Base-by-base conservation (phyloP, 2,797 vertebrate genomes). In the Myripristis jacobus region DNA sequence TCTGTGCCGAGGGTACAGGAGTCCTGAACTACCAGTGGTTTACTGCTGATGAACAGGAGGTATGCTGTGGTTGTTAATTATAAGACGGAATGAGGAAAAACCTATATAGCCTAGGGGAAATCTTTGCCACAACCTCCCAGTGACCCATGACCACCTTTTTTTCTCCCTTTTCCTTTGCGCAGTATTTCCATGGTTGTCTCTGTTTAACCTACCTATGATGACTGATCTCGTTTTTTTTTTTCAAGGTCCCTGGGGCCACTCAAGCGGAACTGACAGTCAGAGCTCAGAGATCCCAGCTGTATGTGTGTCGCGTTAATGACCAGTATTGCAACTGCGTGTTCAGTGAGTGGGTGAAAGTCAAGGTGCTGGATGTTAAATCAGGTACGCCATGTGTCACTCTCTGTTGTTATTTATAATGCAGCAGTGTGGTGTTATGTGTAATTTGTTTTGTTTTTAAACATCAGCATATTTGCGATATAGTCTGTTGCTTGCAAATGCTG, bases 11-110 rank as follows among this genome's bases (percentile, higher is more conserved):
- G 75, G 93, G 95, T 10, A 79, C 54, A 11, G 87, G 89, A 0
- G 13, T 70, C 0, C 88, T 96, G 51, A 79, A 64, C 13, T 96
- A 95, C 90, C 96, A 96, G 88, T 97, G 96, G 96, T 96, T 96
- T 74, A 92, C 90, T 57, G 72, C 84, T 2, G 81, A 93, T 24
- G 44, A 76, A 1, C 60, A 73, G 1, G 92, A 94, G 93, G 96
- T 96, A 80, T 80, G 90, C n/a, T n/a, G n/a, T 77, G 41, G 31
- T 24, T 43, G 46, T 60, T 3, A 31, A 36, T 1, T 34, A 6
- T 18, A 12, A 48, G 3, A 13, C n/a, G 15, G 31, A 54, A 52
- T 13, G 3, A 27, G 22, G 19, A 9, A 31, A 3, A 29, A 29
- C 13, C 24, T 7, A 3, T 25, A 31, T 25, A 6, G 5, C 15